Base-by-base conservation (phyloP, 1,140 invertebrate genomes). In the Brachionus sp. region DNA sequence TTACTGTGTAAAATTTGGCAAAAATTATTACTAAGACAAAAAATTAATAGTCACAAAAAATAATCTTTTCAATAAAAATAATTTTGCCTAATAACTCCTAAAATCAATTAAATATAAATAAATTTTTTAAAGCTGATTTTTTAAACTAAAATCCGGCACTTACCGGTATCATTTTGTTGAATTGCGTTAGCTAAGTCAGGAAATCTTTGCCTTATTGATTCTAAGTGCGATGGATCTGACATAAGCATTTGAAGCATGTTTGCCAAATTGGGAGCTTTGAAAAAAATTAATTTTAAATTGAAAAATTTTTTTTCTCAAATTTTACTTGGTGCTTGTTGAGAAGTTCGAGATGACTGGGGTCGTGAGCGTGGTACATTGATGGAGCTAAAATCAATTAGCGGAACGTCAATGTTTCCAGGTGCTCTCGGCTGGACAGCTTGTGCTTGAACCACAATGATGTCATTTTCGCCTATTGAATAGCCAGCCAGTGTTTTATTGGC, bases 141-240 rank as follows among this genome's bases (percentile, higher is more conserved):
- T 50, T 16, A 57, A 53, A 57, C 16, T 9, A 57, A 57, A 57
- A 57, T 19, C 44, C 16, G 3, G n/a, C 3, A 80, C 57, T 16
- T 66, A 82, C 80, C 80, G 6, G 39, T 42, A 53, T 82, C 80
- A 37, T 66, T 66, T 29, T 35, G 19, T 82, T 82, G 62, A 35
- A 82, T 68, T 35, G 80, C 80, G 35, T 68, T 50, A n/a, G 80
- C 62, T 68, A 82, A 37, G 16, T 82, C 57, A 33, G 80, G 80
- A 82, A 66, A 82, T 33, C 62, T 5, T 44, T 70, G 80, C 7
- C 66, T 25, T 29, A 66, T 29, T 44, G 33, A 0, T 33, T 82
- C 57, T 5, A 82, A 42, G 7, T 66, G 9, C 4, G 25, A 35
- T 42, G 62, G 62, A 70, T 82, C 42, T 16, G 80, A 82, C 35